phyloP scores from a whole-genome alignment of 30 jellyfish, hydroid and myxozoan genomes.

The Turritopsis dohrnii region DNA sequence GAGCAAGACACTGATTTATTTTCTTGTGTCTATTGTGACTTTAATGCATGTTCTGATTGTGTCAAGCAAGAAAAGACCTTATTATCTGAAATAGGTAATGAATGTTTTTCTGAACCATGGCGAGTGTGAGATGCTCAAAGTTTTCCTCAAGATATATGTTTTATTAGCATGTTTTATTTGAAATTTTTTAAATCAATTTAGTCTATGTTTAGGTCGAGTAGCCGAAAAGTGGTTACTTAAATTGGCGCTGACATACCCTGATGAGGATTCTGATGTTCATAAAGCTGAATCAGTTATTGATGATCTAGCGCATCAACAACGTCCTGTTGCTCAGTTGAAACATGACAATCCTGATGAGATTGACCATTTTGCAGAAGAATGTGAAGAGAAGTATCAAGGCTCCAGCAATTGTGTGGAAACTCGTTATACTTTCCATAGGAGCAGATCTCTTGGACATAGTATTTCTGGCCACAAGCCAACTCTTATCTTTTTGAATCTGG shows the following conservation, averaged over 20 bases:
- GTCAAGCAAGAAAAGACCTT: not conserved
- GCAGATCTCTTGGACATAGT: not conserved
- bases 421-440: not conserved
- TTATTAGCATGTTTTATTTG: too few species aligned
- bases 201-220: not conserved
- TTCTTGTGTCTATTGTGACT: not conserved
- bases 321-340: not conserved
- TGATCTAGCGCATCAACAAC: too few species aligned
- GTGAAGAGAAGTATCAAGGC: not conserved
- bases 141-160: too few species aligned
- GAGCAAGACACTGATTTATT: not conserved
- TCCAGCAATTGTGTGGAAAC: not conserved
- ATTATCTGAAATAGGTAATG: not conserved
- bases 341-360: not conserved
- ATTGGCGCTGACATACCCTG: not conserved
- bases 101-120: too few species aligned
- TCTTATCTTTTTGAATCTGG: not conserved
- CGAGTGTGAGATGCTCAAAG: too few species aligned
- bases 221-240: not conserved
- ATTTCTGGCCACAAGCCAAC: not conserved
- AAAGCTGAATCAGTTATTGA: not conserved
- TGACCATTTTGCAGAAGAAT: not conserved
- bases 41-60: not conserved
- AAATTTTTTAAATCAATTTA: too few species aligned
- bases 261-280: too few species aligned